Percentiles rank a stretch among this genome's conserved stretches.
Evolutionary conservation across 2,113 vertebrate species (phyloP).

Genomic region (Boleophthalmus pectinirostris): DNA sequence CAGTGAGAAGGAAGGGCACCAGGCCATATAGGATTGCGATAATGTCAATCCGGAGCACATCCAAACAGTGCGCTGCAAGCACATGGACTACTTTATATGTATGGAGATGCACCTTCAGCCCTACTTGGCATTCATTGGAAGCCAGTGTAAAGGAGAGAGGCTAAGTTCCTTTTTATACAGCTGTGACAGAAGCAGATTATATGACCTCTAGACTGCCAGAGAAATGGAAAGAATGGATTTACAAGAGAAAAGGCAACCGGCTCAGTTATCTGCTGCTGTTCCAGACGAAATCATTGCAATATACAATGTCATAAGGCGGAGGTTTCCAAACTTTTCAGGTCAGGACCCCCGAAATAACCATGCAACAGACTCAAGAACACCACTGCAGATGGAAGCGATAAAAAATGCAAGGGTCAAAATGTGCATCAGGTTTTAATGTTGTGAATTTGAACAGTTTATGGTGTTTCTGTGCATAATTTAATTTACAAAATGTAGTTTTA

Average conservation of each 20-base stretch:
- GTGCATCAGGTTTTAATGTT: too few species aligned
- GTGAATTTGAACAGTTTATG: too few species aligned
- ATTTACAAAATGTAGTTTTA: too few species aligned
- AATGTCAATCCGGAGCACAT: background rate
- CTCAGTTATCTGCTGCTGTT: background rate
- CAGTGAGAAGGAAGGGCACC: background rate
- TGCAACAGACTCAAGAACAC: too few species aligned
- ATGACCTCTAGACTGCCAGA: slow-evolving; percentile 21
- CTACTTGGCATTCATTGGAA: slow-evolving; percentile 48
- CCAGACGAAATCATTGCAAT: background rate
- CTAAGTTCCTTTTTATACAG: slow-evolving; percentile 23
- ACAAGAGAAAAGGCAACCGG: background rate
- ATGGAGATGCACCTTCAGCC: slow-evolving; percentile 31
- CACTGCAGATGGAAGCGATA: too few species aligned
- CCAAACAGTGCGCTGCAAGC: slow-evolving; percentile 16
- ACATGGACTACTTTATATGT: slow-evolving; percentile 44
- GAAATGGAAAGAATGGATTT: background rate
- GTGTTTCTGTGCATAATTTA: too few species aligned
- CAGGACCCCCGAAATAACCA: too few species aligned
- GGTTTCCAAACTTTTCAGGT: too few species aligned
- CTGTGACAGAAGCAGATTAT: slow-evolving; percentile 21
- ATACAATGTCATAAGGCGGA: background rate
- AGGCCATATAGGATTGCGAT: slow-evolving; percentile 2
- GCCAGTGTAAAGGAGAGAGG: slow-evolving; percentile 27
- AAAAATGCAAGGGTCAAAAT: too few species aligned